Base-by-base conservation (phyloP, 2,113 vertebrate genomes). In the Piaya cayana region DNA sequence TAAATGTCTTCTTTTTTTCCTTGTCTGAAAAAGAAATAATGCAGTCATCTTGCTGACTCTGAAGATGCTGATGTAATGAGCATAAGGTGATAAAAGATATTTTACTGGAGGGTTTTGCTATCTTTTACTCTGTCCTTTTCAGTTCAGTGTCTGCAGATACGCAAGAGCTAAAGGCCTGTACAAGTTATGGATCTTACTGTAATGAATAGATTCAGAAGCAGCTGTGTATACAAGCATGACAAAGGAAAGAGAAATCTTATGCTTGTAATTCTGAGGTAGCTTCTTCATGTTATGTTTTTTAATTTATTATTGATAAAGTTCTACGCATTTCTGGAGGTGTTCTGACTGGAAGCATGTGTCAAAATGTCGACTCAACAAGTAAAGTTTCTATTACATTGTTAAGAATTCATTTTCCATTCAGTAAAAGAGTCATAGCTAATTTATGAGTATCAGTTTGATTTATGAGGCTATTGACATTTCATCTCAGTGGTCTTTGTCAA, bases 201-300 rank as follows among this genome's bases (percentile, higher is more conserved):
- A 88, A 64, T 71, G 65, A 84, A 65, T 82, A 49, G 47, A 77
- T 62, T 92, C 50, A 71, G 79, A 89, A 93, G 47, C 26, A 77
- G 50, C 36, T 88, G 30, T 42, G 12, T 59, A 36, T 26, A 42
- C 3, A 10, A 62, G 27, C 15, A 5, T 36, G 76, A 39, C 27
- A 79, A 72, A 95, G 27, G 25, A 59, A 77, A 56, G 58, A 70
- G 59, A 25, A 62, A 79, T 67, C 65, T 25, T 94, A 42, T 59
- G 74, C 62, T 91, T 93, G 50, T 95, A 93, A 93, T 96, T 96
- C 89, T 95, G 58, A 64, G 70, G 43, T 76, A 92, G 29, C 14
- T 74, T 19, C 43, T 78, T 90, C 56, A 42, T 82, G 32, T 36
- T 84, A 17, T 53, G 7, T 39, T 93, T 75, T 88, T 64, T 3